Conservation (phyloP, 1,140 invertebrate genomes). For the Mylabris phalerata region DNA sequence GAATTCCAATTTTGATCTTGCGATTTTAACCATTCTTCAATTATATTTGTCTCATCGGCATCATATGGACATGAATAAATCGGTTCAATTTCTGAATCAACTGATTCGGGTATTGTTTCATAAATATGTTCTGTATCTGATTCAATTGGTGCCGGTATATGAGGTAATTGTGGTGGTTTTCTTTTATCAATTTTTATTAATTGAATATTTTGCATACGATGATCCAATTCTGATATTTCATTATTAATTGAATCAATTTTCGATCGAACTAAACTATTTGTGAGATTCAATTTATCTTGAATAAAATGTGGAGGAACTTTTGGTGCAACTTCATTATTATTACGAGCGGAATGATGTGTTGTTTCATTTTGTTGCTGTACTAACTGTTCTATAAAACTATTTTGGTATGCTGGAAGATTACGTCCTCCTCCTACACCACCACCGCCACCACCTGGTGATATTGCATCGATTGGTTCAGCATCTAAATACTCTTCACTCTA, state of each 20-base stretch:
- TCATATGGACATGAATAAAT: constrained; percentile 63
- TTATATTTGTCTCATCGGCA: constrained; percentile 39
- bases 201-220: constrained; percentile 40
- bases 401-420: constrained; percentile 45
- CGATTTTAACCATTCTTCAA: constrained; percentile 36
- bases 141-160: constrained; percentile 31
- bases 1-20: constrained; percentile 39
- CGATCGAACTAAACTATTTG: constrained; percentile 35
- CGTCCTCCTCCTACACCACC: constrained; percentile 5
- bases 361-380: constrained; percentile 43
- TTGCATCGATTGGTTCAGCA: constrained; percentile 25
- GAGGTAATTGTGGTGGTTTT: constrained; percentile 30
- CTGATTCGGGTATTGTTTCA: constrained; percentile 60
- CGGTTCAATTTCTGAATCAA: constrained; percentile 49
- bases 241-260: constrained; percentile 39
- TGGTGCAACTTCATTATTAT: constrained; percentile 30
- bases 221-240: constrained; percentile 38
- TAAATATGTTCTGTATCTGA: constrained; percentile 59
- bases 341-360: constrained; percentile 31
- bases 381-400: constrained; percentile 49
- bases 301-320: constrained; percentile 34
- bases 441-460: constrained; percentile 17
- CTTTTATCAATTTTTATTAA: constrained; percentile 33
- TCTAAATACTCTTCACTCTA: constrained; percentile 30
- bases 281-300: constrained; percentile 35